Evolutionary conservation across 64 coral and sea anemone species (phyloP).

Genomic region (Montipora efflorescens): DNA sequence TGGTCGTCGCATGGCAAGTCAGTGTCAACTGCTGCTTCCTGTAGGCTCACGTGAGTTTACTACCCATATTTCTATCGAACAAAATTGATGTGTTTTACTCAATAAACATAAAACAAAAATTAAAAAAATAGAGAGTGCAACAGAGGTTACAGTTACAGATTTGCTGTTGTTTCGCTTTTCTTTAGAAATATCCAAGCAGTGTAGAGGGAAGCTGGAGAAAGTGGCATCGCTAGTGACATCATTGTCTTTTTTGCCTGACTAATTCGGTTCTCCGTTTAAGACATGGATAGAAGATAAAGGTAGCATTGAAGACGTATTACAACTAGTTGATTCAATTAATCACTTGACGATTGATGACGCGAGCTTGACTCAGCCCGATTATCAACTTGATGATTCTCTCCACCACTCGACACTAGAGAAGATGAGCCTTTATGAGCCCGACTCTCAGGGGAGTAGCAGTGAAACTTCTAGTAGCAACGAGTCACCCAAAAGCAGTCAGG

Average conservation of each 20-base stretch:
- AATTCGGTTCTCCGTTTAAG: too few relatives aligned
- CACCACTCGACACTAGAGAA: background rate
- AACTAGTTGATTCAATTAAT: background rate
- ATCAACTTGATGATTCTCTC: background rate
- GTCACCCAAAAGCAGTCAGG: background rate
- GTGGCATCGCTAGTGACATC: background rate
- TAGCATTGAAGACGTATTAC: background rate
- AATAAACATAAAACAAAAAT: background rate
- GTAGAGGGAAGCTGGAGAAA: background rate
- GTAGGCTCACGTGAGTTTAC: conserved; percentile 54
- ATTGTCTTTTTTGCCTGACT: too few relatives aligned
- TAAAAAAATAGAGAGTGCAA: background rate
- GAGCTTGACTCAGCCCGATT: background rate
- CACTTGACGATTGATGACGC: conserved; percentile 19
- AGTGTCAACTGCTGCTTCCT: conserved; percentile 38
- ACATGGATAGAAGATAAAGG: too few relatives aligned
- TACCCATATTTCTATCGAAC: background rate
- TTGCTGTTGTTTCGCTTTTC: background rate
- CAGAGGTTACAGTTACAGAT: background rate
- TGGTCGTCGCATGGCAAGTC: conserved; percentile 28
- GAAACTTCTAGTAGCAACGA: background rate
- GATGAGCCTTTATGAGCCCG: background rate
- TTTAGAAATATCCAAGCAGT: conserved; percentile 15
- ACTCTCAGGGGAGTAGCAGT: conserved; percentile 40
- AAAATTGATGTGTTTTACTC: background rate